Conservation (phyloP, 1,140 invertebrate genomes). For the Paracyclopina nana region DNA sequence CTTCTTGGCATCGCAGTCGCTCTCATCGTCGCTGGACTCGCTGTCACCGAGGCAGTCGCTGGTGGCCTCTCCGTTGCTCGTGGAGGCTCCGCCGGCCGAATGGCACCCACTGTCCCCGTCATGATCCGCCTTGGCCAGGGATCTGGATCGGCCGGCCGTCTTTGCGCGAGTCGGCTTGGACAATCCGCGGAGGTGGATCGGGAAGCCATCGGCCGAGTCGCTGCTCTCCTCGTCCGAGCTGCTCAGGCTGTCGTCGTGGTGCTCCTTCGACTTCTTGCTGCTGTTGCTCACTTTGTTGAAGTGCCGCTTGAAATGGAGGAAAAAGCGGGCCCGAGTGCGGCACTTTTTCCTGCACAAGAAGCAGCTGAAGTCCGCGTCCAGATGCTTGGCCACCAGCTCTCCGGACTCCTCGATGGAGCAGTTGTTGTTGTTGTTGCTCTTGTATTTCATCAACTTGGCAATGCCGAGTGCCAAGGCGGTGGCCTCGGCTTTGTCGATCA, state of each 20-base stretch:
- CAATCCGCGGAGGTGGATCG: background rate
- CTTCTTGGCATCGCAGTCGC: slow-evolving; percentile 5
- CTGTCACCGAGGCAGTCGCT: slow-evolving; percentile 15
- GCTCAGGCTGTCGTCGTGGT: background rate
- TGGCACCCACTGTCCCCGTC: slow-evolving; percentile 1
- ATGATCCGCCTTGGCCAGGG: background rate
- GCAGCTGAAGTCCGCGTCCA: background rate
- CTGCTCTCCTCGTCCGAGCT: background rate
- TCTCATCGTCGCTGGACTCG: slow-evolving; percentile 16
- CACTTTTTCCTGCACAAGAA: slow-evolving; percentile 6
- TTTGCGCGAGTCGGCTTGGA: background rate
- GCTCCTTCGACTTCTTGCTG: background rate
- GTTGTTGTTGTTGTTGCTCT: too few species aligned
- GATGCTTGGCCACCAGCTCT: background rate
- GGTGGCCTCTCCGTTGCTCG: background rate
- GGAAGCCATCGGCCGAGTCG: background rate
- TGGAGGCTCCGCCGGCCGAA: background rate
- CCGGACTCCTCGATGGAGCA: background rate
- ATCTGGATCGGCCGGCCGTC: background rate
- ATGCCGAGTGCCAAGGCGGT: background rate
- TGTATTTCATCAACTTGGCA: slow-evolving; percentile 5
- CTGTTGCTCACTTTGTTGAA: background rate
- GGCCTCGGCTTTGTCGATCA: slow-evolving; percentile 3
- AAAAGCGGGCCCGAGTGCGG: background rate
- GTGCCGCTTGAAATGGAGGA: slow-evolving; percentile 4